These are phyloP conservation scores for Mastomys natalensis DNA, from an alignment of 2,113 vertebrate species.

Conservation along the genomic window DNA sequence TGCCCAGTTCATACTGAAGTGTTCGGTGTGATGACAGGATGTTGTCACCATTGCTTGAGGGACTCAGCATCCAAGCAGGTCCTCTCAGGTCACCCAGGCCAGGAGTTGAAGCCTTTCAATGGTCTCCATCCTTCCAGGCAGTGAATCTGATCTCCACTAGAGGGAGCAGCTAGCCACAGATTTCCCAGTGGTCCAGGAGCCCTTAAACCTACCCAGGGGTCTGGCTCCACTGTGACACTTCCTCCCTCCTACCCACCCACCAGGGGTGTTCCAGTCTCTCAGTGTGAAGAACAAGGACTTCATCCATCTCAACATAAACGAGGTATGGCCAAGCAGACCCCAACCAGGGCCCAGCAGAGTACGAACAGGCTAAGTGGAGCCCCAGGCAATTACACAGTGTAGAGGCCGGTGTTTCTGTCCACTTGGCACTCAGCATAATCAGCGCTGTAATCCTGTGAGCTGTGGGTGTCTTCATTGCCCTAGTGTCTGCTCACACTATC, in stretches of 20 bases:
- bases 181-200: no score
- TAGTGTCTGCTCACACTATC: no score
- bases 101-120: not conserved
- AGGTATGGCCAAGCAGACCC: conserved; percentile 80
- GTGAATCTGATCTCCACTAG: not conserved
- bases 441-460: not conserved
- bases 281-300: conserved; percentile 76
- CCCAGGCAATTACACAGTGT: no score
- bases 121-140: not conserved
- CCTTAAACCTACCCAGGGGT: conserved; percentile 23
- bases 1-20: not conserved
- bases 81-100: not conserved
- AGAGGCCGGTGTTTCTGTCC: not conserved
- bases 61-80: not conserved
- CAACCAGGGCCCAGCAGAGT: not conserved
- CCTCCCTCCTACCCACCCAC: conserved; percentile 65
- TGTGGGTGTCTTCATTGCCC: not conserved
- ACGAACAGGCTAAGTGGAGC: rapidly evolving
- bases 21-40: not conserved
- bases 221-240: conserved; percentile 1
- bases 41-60: not conserved
- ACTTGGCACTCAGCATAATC: not conserved
- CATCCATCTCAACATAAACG: conserved; percentile 86
- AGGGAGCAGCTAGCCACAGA: not conserved
- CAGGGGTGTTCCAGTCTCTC: conserved; percentile 87